phyloP scores from a whole-genome alignment of 92 coral and sea anemone species.

The Ricordea florida region DNA sequence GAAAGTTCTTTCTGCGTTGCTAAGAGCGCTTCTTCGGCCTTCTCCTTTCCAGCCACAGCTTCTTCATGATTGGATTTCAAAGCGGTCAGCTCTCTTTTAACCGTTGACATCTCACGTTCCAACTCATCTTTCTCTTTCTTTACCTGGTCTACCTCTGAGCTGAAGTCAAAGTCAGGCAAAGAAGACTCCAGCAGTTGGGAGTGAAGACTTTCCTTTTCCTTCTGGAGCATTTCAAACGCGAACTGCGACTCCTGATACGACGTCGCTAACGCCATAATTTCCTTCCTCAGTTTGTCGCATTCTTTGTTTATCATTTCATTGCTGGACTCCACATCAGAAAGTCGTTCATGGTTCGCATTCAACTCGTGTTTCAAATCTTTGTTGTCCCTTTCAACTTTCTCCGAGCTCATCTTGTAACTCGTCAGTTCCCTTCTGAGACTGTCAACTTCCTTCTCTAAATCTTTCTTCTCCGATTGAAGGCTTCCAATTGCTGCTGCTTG shows the following conservation, averaged over 20 bases:
- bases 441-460: conserved; percentile 62
- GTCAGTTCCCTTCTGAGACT: conserved; percentile 54
- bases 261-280: conserved; percentile 49
- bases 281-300: conserved; percentile 53
- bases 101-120: conserved; percentile 38
- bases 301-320: conserved; percentile 46
- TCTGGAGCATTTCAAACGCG: conserved; percentile 56
- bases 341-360: conserved; percentile 37
- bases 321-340: conserved; percentile 34
- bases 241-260: conserved; percentile 54
- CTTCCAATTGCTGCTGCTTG: conserved; percentile 50
- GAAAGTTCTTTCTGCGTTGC: conserved; percentile 29
- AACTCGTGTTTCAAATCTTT: conserved; percentile 55
- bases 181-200: conserved; percentile 53
- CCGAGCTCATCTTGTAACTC: conserved; percentile 24
- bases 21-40: conserved; percentile 52
- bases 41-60: conserved; percentile 39
- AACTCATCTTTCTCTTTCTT: conserved; percentile 62
- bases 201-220: conserved; percentile 55
- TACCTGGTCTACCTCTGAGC: conserved; percentile 34
- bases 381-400: conserved; percentile 42
- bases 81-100: conserved; percentile 40
- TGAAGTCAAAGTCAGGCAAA: conserved; percentile 33
- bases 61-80: conserved; percentile 38
- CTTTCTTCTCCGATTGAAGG: conserved; percentile 56